phyloP scores from a whole-genome alignment of 2,113 vertebrate genomes.

The Phyllostomus hastatus region DNA sequence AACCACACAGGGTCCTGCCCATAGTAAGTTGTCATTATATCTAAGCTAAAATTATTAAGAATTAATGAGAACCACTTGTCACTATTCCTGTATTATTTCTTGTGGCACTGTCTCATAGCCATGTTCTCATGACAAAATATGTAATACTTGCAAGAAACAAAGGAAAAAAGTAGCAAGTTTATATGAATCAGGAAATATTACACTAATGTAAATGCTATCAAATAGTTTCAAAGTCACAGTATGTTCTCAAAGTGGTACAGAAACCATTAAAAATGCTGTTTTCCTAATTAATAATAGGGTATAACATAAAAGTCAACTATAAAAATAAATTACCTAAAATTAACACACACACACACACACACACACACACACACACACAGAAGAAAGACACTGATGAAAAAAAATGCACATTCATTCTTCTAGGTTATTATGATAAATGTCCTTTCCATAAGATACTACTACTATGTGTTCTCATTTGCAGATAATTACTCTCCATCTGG shows the following conservation, averaged over 20 bases:
- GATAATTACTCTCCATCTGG: constrained; percentile 39
- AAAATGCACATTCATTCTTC: neutral
- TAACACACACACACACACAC: neutral
- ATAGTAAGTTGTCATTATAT: neutral
- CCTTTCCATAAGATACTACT: constrained; percentile 19
- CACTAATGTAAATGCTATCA: neutral
- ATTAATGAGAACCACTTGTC: neutral
- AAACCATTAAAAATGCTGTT: neutral
- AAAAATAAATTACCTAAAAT: constrained; percentile 21
- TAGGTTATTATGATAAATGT: neutral
- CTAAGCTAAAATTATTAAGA: neutral
- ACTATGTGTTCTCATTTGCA: neutral
- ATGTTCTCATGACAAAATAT: neutral
- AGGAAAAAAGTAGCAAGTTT: neutral
- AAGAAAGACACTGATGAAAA: neutral
- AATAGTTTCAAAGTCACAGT: neutral
- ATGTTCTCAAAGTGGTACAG: neutral
- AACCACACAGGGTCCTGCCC: neutral
- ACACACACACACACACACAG: neutral
- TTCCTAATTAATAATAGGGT: constrained; percentile 15
- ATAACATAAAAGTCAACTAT: neutral
- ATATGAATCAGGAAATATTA: neutral
- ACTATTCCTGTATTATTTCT: neutral
- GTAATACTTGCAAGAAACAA: neutral
- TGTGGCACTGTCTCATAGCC: neutral